phyloP scores from a whole-genome alignment of 2,797 vertebrate genomes.

The Lagodon rhomboides region DNA sequence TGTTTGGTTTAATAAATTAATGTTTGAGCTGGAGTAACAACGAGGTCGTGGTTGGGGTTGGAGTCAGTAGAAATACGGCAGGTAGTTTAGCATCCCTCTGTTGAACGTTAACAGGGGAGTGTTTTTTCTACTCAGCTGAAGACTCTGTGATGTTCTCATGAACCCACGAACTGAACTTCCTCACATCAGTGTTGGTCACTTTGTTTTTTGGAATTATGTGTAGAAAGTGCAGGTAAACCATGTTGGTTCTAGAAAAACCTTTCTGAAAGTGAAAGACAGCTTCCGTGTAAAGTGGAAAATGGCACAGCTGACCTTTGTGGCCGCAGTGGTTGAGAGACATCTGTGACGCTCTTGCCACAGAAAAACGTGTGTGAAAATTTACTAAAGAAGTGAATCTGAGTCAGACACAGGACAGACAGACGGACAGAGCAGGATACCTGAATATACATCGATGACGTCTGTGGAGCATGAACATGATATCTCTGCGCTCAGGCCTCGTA shows the following conservation, averaged over 20 bases:
- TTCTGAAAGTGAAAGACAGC: slow-evolving; percentile 24
- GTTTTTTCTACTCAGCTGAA: background rate
- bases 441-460: background rate
- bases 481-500: background rate
- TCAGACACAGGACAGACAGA: background rate
- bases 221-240: background rate
- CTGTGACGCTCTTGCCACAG: slow-evolving; percentile 20
- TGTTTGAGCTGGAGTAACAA: background rate
- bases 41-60: background rate
- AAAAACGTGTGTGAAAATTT: background rate
- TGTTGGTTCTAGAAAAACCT: slow-evolving; percentile 6
- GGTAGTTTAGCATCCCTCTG: background rate
- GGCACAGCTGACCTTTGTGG: slow-evolving; percentile 39
- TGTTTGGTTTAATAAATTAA: background rate
- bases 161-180: background rate
- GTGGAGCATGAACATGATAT: too few species aligned
- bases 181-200: background rate
- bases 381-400: background rate
- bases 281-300: slow-evolving; percentile 9
- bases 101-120: background rate
- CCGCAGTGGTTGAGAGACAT: slow-evolving; percentile 39
- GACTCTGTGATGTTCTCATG: background rate
- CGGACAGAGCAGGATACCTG: background rate
- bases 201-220: slow-evolving; percentile 1
- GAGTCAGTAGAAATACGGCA: background rate